Percentiles rank a stretch among this genome's conserved stretches.
phyloP scores from a whole-genome alignment of 2,797 vertebrate species.

The Hipposideros larvatus region DNA sequence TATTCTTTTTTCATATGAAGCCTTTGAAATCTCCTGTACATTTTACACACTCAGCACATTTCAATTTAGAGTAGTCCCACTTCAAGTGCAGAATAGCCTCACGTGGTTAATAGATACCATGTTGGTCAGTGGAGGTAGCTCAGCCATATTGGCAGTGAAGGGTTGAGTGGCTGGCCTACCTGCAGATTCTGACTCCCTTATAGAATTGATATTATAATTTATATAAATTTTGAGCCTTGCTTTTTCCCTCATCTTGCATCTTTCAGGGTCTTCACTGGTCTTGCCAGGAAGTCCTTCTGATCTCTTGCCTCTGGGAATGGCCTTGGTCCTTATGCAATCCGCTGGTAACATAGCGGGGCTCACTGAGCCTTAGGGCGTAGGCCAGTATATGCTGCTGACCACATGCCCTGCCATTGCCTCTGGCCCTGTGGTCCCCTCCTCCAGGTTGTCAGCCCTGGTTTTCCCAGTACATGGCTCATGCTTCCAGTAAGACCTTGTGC shows the following conservation, averaged over 20 bases:
- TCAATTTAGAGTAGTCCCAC: neutral
- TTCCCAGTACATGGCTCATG: neutral
- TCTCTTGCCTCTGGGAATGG: neutral
- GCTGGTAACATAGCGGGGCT: neutral
- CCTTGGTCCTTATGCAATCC: neutral
- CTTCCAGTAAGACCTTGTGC: neutral
- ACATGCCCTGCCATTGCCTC: neutral
- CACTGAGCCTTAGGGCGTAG: neutral
- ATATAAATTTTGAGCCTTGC: neutral
- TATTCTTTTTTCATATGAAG: neutral
- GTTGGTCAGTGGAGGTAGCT: neutral
- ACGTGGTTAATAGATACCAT: neutral
- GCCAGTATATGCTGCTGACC: neutral
- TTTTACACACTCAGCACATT: neutral
- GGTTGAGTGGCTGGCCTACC: neutral
- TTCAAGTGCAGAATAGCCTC: neutral
- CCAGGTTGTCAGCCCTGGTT: neutral
- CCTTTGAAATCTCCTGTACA: neutral
- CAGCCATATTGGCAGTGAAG: neutral
- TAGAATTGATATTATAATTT: neutral
- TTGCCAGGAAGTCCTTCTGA: neutral
- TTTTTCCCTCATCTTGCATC: neutral
- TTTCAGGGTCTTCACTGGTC: neutral
- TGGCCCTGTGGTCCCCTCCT: neutral
- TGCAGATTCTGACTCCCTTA: neutral